Conservation (phyloP, 2,888 invertebrate species). For the Cerastis leucographa region DNA sequence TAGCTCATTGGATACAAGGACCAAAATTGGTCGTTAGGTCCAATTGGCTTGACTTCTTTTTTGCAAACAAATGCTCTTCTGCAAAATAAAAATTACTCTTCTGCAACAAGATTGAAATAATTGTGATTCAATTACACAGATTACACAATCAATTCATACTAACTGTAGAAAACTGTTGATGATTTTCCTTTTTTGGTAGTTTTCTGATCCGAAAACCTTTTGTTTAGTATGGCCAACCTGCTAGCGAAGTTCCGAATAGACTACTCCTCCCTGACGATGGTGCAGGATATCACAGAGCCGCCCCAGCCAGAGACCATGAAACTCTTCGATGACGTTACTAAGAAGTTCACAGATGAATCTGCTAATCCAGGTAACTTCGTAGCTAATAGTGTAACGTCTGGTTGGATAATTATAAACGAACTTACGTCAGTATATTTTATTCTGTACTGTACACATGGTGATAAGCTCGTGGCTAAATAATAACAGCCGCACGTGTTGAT, state of each 20-base stretch:
- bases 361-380: constrained; percentile 74
- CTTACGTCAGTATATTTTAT: neutral
- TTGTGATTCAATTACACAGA: too few relatives aligned
- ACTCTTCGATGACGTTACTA: constrained; percentile 93
- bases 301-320: constrained; percentile 94
- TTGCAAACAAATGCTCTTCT: neutral
- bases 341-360: constrained; percentile 91
- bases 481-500: neutral
- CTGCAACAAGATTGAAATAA: neutral
- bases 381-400: neutral
- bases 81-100: neutral
- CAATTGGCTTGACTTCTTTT: neutral
- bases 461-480: neutral
- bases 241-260: constrained; percentile 98
- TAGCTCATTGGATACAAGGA: neutral
- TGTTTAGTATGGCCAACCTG: constrained; percentile 96
- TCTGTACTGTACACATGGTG: neutral
- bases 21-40: neutral
- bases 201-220: constrained; percentile 20
- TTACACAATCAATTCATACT: neutral
- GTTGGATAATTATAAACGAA: neutral
- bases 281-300: constrained; percentile 96
- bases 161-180: neutral
- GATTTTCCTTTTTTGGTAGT: constrained; percentile 30
- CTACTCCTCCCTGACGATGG: constrained; percentile 97